Evolutionary conservation across 2,113 vertebrate species (phyloP).

Genomic region (Genyomyrus donnyi): DNA sequence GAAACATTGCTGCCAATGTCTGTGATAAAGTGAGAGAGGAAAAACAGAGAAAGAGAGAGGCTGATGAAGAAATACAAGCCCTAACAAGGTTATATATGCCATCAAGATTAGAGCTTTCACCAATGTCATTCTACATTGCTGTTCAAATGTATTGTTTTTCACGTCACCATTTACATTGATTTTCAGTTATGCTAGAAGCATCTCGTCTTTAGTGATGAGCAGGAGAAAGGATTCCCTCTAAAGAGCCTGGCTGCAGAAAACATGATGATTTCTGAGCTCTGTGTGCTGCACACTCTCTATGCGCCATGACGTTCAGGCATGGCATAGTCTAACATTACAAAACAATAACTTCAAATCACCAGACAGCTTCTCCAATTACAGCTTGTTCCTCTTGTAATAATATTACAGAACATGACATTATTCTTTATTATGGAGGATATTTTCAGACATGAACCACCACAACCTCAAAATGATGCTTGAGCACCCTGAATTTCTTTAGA

Average conservation of each 20-base stretch:
- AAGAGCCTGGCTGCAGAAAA: neutral
- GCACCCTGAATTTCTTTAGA: neutral
- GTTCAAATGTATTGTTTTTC: neutral
- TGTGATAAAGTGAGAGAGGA: neutral
- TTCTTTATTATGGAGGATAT: neutral
- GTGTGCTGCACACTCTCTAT: neutral
- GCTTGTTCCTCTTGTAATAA: neutral
- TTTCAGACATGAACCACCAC: neutral
- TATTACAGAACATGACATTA: neutral
- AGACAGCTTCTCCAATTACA: neutral
- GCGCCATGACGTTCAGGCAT: neutral
- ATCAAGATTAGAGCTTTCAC: neutral
- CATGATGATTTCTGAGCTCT: neutral
- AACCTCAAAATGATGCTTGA: neutral
- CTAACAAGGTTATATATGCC: neutral
- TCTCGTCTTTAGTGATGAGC: neutral
- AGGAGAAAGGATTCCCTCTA: neutral
- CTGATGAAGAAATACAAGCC: slow-evolving; percentile 5
- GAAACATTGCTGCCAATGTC: neutral
- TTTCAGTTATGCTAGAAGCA: neutral
- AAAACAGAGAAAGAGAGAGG: slow-evolving; percentile 6
- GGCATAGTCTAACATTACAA: neutral
- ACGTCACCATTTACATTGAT: neutral
- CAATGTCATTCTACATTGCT: neutral
- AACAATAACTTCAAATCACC: slow-evolving; percentile 4